A percentile compares a stretch with the other conserved stretches of the same genome.
phyloP scores from a whole-genome alignment of 2,797 vertebrate species.

The Pseudochromis fuscus region DNA sequence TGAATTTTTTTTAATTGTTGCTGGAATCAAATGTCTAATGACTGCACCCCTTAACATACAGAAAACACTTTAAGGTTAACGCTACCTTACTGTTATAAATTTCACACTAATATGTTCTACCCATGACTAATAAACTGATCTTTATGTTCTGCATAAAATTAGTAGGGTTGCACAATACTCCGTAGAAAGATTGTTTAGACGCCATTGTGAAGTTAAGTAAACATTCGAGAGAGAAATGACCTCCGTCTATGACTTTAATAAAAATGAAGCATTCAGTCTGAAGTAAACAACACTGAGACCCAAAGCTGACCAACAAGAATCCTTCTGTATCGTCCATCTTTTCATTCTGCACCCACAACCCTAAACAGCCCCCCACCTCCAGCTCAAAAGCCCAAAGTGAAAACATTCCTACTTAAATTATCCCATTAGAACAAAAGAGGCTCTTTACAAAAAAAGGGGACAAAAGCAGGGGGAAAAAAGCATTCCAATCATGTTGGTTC shows the following conservation, averaged over 20 bases:
- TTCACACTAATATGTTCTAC: no score
- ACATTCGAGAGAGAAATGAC: slow-evolving; percentile 1
- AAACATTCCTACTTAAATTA: slow-evolving; percentile 83
- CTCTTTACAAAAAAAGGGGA: slow-evolving; percentile 63
- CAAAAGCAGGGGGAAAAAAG: slow-evolving; percentile 58
- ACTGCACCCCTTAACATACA: no score
- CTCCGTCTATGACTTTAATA: slow-evolving; percentile 13
- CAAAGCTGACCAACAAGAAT: slow-evolving; percentile 12
- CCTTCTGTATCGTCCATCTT: slow-evolving; percentile 51
- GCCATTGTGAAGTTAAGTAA: slow-evolving; percentile 11
- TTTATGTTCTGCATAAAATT: not conserved
- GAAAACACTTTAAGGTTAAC: no score
- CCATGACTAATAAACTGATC: not conserved
- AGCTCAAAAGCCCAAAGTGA: slow-evolving; percentile 68
- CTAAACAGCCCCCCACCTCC: slow-evolving; percentile 41
- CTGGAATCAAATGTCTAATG: no score
- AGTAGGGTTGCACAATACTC: not conserved
- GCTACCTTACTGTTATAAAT: no score
- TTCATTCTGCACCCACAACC: slow-evolving; percentile 59
- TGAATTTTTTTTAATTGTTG: no score
- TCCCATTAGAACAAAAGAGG: slow-evolving; percentile 80
- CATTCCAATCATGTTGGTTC: slow-evolving; percentile 81
- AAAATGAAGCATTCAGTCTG: not conserved
- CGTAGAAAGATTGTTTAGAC: slow-evolving; percentile 28
- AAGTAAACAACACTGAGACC: slow-evolving; percentile 8